These are phyloP conservation scores for Aldabrachelys gigantea DNA, from an alignment of 2,113 vertebrate species.

Conservation along the genomic window DNA sequence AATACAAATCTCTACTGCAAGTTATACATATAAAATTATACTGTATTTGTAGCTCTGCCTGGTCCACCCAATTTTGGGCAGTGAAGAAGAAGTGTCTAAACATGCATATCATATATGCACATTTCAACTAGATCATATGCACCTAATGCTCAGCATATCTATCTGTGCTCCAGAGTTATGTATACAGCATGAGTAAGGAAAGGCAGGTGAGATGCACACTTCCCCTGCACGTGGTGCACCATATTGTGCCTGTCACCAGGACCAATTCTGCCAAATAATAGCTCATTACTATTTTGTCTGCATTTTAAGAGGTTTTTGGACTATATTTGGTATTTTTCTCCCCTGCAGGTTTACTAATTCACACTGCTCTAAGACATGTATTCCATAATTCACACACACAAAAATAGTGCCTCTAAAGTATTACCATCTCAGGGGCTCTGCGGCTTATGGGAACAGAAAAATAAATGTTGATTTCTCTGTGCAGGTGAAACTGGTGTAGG, in stretches of 20 bases:
- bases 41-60: background rate
- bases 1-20: background rate
- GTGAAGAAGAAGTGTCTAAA: background rate
- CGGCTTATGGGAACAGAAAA: slow-evolving; percentile 8
- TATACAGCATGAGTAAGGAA: background rate
- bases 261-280: background rate
- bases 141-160: background rate
- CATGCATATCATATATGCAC: background rate
- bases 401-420: background rate
- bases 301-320: background rate
- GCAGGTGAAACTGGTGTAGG: background rate
- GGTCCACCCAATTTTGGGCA: background rate
- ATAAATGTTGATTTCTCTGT: slow-evolving; percentile 3
- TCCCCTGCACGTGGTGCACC: background rate
- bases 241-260: background rate
- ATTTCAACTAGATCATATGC: background rate
- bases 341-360: background rate
- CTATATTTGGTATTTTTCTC: background rate
- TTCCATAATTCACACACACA: background rate
- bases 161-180: background rate
- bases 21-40: background rate
- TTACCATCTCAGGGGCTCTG: background rate
- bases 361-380: background rate
- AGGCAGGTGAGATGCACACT: background rate
- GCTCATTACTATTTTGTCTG: background rate